Conservation (phyloP, 2,888 invertebrate genomes). For the Hesperia comma region DNA sequence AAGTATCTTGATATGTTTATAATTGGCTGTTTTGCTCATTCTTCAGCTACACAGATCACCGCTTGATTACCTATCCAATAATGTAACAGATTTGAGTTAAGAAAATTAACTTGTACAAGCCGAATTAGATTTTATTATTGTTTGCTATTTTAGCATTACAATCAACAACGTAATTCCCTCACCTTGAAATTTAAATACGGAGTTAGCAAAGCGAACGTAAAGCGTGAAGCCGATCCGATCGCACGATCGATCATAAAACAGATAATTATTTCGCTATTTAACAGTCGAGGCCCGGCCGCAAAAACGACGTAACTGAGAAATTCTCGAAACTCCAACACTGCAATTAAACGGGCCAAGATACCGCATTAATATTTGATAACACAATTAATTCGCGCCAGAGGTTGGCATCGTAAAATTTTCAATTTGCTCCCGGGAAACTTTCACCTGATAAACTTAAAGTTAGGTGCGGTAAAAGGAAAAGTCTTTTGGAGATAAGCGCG, state of each 20-base stretch:
- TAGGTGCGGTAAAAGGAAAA: conserved; percentile 62
- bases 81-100: too few species aligned
- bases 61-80: too few species aligned
- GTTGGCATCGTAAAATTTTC: conserved; percentile 76
- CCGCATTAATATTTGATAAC: conserved; percentile 82
- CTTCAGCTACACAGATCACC: too few species aligned
- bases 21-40: too few species aligned
- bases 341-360: conserved; percentile 71
- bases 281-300: conserved; percentile 21
- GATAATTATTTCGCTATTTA: conserved; percentile 28
- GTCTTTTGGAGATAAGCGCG: conserved; percentile 64
- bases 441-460: conserved; percentile 80
- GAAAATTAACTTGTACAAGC: too few species aligned
- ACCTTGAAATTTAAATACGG: conserved; percentile 9
- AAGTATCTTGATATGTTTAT: too few species aligned
- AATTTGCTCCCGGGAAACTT: conserved; percentile 73
- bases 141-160: neutral
- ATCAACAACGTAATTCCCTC: neutral
- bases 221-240: conserved; percentile 13
- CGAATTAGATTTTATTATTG: too few species aligned
- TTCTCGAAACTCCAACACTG: conserved; percentile 49
- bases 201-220: conserved; percentile 7
- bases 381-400: conserved; percentile 72
- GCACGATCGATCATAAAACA: conserved; percentile 22
- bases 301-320: conserved; percentile 40